These are phyloP conservation scores for Bombycilla garrulus DNA, from an alignment of 2,113 vertebrate species.

Conservation along the genomic window DNA sequence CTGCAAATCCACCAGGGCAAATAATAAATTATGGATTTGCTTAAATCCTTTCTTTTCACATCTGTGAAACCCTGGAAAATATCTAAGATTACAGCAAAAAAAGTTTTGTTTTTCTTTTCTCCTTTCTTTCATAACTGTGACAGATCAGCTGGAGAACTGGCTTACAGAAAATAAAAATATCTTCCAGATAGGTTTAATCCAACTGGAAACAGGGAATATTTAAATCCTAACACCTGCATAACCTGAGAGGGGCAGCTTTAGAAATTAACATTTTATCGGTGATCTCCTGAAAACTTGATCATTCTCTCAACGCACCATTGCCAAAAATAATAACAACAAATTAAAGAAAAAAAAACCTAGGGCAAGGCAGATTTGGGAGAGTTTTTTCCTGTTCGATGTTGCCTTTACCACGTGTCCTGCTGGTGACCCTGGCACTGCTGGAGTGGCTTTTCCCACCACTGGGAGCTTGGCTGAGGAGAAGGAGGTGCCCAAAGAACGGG, in stretches of 20 bases:
- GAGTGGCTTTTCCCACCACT: neutral
- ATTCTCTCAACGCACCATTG: neutral
- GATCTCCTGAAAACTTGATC: neutral
- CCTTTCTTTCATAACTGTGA: neutral
- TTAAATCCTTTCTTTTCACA: neutral
- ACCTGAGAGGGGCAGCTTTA: neutral
- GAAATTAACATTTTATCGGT: neutral
- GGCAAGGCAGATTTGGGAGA: neutral
- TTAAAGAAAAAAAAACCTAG: neutral
- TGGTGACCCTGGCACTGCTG: neutral
- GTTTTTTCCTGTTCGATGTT: rapidly evolving
- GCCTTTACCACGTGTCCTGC: neutral
- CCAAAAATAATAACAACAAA: neutral
- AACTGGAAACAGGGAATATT: neutral
- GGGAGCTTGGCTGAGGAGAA: neutral
- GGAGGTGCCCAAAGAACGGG: neutral
- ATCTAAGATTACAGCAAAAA: neutral
- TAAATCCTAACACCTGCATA: neutral
- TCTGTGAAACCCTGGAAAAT: neutral
- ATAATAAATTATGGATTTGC: neutral
- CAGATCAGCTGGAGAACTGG: neutral
- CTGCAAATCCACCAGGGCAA: neutral
- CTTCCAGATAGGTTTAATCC: neutral
- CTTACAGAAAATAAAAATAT: neutral
- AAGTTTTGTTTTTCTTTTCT: neutral